Base-by-base conservation (phyloP, 2,797 vertebrate genomes). In the Halcyon badia region DNA sequence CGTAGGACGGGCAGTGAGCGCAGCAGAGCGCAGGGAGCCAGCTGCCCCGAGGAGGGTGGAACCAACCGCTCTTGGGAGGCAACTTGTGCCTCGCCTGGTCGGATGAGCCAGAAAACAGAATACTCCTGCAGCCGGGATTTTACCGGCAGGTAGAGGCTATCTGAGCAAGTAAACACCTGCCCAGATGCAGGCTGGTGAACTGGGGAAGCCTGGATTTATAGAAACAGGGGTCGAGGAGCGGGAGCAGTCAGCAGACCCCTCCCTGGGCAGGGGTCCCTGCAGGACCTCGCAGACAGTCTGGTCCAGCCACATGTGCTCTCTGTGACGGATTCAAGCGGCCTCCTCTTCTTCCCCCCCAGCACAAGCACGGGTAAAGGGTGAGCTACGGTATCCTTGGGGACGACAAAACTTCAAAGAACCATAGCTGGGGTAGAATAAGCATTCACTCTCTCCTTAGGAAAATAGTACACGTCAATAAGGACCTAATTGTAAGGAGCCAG, bases 171-270 rank as follows among this genome's bases (percentile, higher is more conserved):
- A 30, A 92, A 71, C 9, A 48, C 15, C 14, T 46, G 14, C 14
- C 33, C 62, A 24, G 73, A 56, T 14, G 21, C 46, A 73, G 20
- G 39, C 42, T 11, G 21, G 26, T 15, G 46, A 79, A 65, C 8
- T 39, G 22, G 14, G 33, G 20, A 48, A 79, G 62, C 35, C 19
- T 17, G 7, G 44, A 30, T 65, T 82, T 72, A 52, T 1, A 61
- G 39, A n/a, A 89, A 48, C 25, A n/a, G 60, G 11, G 14, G 22
- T 2, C 57, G 35, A 41, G 41, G 14, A 87, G 44, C 0, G 0
- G 49, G 19, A 39, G 14, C n/a, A 42, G 42, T 17, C 71, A 62
- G 61, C 3, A 3, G 24, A 35, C 54, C 51, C n/a, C 39, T 58
- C 46, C 19, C 60, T 11, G 13, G 21, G 14, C 41, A 48, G 33